These are phyloP conservation scores for Panagrolaimus sp. DNA, from an alignment of 1,140 invertebrate genomes.

Conservation along the genomic window DNA sequence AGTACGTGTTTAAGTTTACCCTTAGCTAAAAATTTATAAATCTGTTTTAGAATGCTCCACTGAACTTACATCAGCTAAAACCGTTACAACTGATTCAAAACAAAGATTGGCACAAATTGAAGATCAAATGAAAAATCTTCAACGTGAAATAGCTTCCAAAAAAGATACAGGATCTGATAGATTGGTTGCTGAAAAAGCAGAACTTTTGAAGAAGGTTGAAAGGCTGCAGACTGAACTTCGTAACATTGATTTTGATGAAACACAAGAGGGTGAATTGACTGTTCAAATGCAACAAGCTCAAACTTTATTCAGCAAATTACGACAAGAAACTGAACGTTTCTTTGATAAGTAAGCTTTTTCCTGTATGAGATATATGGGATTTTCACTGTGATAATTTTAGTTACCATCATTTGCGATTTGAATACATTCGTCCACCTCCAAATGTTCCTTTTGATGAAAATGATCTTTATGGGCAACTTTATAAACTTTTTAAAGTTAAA, in stretches of 20 bases:
- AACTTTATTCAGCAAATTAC: neutral
- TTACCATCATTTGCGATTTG: conserved; percentile 55
- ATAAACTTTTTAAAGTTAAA: conserved; percentile 71
- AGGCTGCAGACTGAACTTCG: neutral
- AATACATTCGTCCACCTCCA: conserved; percentile 60
- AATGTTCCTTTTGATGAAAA: conserved; percentile 70
- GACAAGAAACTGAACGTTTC: too few relatives aligned
- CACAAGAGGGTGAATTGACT: neutral
- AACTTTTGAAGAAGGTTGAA: neutral
- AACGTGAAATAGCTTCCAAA: neutral
- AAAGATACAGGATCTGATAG: neutral
- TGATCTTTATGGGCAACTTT: conserved; percentile 74
- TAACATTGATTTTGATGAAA: neutral
- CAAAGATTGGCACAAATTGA: conserved; percentile 1
- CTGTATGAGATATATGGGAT: too few relatives aligned
- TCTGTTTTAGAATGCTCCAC: neutral
- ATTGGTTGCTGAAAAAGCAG: neutral
- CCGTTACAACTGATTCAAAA: neutral
- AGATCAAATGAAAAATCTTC: neutral
- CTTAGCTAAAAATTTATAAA: neutral
- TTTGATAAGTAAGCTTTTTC: too few relatives aligned
- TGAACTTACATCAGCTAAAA: neutral
- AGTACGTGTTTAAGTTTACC: neutral
- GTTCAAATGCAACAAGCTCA: neutral
- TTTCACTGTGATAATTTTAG: conserved; percentile 1